Percentiles rank a stretch among this genome's conserved stretches.
Conservation (phyloP, 2,113 vertebrate species). For the Strix aluco region DNA sequence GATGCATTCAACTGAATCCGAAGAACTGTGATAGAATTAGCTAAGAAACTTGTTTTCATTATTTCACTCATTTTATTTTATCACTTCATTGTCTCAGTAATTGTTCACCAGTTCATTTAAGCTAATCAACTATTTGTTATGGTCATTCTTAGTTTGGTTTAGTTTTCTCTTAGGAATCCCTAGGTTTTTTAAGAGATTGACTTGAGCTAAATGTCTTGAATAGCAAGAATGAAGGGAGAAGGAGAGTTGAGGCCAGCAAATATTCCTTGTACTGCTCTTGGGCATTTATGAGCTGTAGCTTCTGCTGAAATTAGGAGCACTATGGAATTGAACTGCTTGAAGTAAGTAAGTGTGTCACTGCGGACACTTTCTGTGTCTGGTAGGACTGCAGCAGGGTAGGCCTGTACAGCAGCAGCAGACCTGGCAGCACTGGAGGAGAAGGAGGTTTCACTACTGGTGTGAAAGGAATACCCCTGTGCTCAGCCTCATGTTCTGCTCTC, state of each 20-base stretch:
- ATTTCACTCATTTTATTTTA: slow-evolving; percentile 1
- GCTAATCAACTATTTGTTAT: not conserved
- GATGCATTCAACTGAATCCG: not conserved
- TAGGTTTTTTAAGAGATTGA: not conserved
- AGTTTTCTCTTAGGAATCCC: not conserved
- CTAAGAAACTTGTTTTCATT: not conserved
- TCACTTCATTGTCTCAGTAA: slow-evolving; percentile 2
- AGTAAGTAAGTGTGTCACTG: not conserved
- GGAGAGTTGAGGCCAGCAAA: not conserved
- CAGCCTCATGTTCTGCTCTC: not conserved
- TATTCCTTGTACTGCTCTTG: not conserved
- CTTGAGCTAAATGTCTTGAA: not conserved
- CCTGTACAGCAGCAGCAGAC: not conserved
- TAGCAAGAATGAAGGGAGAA: not conserved
- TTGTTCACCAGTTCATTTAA: not conserved
- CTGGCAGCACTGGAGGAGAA: not conserved
- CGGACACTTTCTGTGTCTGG: not conserved
- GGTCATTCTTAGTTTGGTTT: not conserved
- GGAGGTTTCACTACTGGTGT: rapidly evolving
- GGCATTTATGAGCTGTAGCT: not conserved
- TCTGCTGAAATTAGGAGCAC: not conserved
- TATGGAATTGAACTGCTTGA: not conserved
- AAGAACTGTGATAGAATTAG: not conserved
- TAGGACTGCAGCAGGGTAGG: not conserved
- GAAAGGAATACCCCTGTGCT: too few species aligned